Base-by-base conservation (phyloP, 2,113 vertebrate species). In the Willisornis vidua region DNA sequence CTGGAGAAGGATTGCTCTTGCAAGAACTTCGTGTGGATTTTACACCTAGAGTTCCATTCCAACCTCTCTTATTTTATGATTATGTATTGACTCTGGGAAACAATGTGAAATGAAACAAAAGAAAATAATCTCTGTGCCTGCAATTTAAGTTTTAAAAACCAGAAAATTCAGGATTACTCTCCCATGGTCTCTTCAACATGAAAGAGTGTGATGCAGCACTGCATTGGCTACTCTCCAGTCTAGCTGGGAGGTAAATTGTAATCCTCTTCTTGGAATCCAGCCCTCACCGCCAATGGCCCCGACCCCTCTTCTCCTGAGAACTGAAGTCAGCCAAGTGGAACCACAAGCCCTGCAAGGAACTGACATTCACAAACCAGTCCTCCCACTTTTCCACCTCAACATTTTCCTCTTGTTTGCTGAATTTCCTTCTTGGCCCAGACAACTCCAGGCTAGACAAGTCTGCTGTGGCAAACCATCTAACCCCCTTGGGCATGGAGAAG, bases 191-290 rank as follows among this genome's bases (percentile, higher is more conserved):
- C 41, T 37, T 91, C 77, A 73, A 73, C 49, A 66, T 85, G 81
- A 92, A 85, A 91, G 77, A 91, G 41, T 52, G 65, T 74, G 82
- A 85, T 92, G 93, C 73, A 93, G 84, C 52, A 6, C 37, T 82
- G 41, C 8, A 0, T 72, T 96, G 96, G 95, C 89, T 85, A 52
- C 62, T 75, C 8, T 91, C 93, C 95, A 97, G 90, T 91, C 95
- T 88, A 84, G 61, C 49, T 96, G 95, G 93, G 94, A 97, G 95
- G 95, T 93, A 94, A 95, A 84, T 35, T 93, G 61, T 59, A 87
- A 49, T 86, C 57, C 65, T 97, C 12, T 61, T 86, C n/a, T 79
- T 86, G 93, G 88, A 95, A 96, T 80, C 65, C 65, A 93, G 87
- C 65, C 79, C 67, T 67, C 41, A 67, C 82, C 1, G 1, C 85